phyloP scores from a whole-genome alignment of 30 jellyfish, hydroid and myxozoan species.

The Hydra vulgaris region DNA sequence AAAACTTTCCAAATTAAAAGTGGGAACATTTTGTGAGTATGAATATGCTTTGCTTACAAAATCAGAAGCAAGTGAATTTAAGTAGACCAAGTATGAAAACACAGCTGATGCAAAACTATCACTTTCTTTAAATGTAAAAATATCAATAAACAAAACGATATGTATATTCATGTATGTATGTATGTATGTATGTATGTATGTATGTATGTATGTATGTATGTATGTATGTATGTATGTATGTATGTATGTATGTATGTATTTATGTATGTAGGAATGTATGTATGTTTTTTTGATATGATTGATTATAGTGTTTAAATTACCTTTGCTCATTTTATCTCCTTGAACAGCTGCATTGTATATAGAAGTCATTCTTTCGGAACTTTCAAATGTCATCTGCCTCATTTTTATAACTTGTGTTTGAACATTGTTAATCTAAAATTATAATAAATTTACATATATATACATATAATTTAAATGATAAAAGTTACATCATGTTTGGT shows the following conservation, averaged over 20 bases:
- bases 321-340: conserved; percentile 2
- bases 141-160: background rate
- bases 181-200: too few relatives aligned
- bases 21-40: conserved; percentile 19
- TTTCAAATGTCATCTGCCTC: background rate
- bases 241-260: too few relatives aligned
- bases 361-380: conserved; percentile 6
- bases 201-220: too few relatives aligned
- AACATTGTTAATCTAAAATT: conserved; percentile 4
- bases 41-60: conserved; percentile 13
- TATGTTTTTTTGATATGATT: too few relatives aligned
- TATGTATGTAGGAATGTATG: too few relatives aligned
- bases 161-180: too few relatives aligned
- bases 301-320: too few relatives aligned
- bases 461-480: too few relatives aligned
- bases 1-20: conserved; percentile 19
- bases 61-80: conserved; percentile 17
- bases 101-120: conserved; percentile 5
- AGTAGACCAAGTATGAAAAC: conserved; percentile 21
- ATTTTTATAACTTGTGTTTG: background rate
- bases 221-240: too few relatives aligned
- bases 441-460: background rate
- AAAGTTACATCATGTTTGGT: too few relatives aligned
- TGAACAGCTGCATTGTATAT: conserved; percentile 15
- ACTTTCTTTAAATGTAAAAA: background rate